phyloP scores from a whole-genome alignment of 2,888 invertebrate genomes.

The Drosophila pseudotalamancana region DNA sequence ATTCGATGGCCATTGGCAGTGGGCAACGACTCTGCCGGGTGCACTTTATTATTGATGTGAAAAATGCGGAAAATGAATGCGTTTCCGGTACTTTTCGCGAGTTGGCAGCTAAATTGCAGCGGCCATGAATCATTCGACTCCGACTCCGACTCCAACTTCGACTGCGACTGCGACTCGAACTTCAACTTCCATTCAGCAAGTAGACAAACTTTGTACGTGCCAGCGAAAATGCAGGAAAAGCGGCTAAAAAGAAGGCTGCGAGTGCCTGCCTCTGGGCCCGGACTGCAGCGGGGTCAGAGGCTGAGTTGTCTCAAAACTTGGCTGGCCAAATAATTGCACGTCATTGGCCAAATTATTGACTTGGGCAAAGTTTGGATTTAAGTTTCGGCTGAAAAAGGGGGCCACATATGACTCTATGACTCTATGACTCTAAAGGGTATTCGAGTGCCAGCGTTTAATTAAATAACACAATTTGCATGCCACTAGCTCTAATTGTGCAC shows the following conservation, averaged over 20 bases:
- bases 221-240: conserved; percentile 24
- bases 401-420: not conserved
- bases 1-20: conserved; percentile 36
- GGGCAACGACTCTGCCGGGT: conserved; percentile 9
- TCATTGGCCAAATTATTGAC: conserved; percentile 75
- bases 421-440: not conserved
- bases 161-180: conserved; percentile 18
- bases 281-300: not conserved
- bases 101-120: conserved; percentile 76
- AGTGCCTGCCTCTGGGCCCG: not conserved
- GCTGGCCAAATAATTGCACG: conserved; percentile 73
- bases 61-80: conserved; percentile 77
- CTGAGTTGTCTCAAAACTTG: conserved; percentile 52
- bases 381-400: not conserved
- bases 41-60: conserved; percentile 76
- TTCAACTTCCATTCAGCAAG: conserved; percentile 39
- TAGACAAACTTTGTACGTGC: conserved; percentile 77
- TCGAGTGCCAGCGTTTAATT: conserved; percentile 43
- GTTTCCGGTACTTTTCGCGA: conserved; percentile 77
- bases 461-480: conserved; percentile 59
- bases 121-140: conserved; percentile 69
- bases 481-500: conserved; percentile 61
- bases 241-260: not conserved
- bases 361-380: conserved; percentile 12
- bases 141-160: conserved; percentile 21